phyloP scores from a whole-genome alignment of 2,113 vertebrate species.

The Balaeniceps rex region DNA sequence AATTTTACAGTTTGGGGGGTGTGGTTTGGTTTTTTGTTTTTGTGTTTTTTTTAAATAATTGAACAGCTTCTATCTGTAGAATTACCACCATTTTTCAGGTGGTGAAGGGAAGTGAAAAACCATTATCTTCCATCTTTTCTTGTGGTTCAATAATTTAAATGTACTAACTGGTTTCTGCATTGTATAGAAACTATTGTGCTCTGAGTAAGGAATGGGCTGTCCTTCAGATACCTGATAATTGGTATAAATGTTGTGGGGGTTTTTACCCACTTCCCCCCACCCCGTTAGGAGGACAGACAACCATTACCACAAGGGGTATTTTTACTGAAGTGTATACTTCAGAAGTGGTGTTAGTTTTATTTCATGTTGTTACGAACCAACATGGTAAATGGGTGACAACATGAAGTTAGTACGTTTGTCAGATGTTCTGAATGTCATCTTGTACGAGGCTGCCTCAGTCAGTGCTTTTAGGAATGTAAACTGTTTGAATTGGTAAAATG shows the following conservation, averaged over 20 bases:
- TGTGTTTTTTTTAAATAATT: neutral
- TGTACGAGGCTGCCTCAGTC: neutral
- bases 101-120: neutral
- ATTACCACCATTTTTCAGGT: neutral
- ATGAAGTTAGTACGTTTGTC: neutral
- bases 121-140: neutral
- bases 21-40: neutral
- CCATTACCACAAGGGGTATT: rapidly evolving
- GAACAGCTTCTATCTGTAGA: neutral
- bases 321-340: neutral
- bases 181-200: neutral
- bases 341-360: neutral
- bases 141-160: neutral
- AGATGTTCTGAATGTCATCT: neutral
- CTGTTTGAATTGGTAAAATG: neutral
- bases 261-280: neutral
- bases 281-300: too few relatives aligned
- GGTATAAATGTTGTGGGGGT: neutral
- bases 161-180: neutral
- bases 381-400: neutral
- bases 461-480: neutral
- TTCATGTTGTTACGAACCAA: neutral
- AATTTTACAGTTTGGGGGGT: neutral
- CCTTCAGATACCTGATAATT: neutral
- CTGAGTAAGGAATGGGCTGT: neutral